These are phyloP conservation scores for Petaurus breviceps DNA, from an alignment of 2,113 vertebrate genomes.

Conservation along the genomic window DNA sequence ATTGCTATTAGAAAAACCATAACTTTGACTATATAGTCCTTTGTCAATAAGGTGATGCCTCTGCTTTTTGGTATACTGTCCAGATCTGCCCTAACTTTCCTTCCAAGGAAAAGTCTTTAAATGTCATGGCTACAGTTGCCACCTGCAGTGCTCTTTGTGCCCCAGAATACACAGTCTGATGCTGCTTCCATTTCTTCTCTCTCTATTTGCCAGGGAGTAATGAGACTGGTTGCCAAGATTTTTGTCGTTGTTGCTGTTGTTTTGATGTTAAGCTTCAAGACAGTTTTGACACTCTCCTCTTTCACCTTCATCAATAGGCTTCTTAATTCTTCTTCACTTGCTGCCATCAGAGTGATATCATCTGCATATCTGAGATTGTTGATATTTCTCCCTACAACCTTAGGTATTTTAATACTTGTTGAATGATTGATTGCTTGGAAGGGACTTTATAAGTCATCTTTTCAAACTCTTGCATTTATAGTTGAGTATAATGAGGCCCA, in stretches of 20 bases:
- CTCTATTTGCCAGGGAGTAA: background rate
- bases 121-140: background rate
- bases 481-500: background rate
- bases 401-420: background rate
- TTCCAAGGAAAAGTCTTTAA: background rate
- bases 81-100: background rate
- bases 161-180: background rate
- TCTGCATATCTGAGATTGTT: background rate
- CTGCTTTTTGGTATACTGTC: background rate
- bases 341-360: background rate
- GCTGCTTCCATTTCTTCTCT: background rate
- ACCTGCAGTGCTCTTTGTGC: background rate
- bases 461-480: background rate
- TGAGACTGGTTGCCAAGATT: background rate
- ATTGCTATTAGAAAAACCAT: background rate
- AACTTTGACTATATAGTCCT: background rate
- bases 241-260: background rate
- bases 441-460: background rate
- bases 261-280: background rate
- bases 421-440: background rate
- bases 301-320: background rate
- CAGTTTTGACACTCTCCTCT: background rate
- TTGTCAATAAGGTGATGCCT: background rate
- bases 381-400: background rate
- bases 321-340: background rate